Evolutionary conservation across 2,113 vertebrate genomes (phyloP).

Genomic region (Strix uralensis): DNA sequence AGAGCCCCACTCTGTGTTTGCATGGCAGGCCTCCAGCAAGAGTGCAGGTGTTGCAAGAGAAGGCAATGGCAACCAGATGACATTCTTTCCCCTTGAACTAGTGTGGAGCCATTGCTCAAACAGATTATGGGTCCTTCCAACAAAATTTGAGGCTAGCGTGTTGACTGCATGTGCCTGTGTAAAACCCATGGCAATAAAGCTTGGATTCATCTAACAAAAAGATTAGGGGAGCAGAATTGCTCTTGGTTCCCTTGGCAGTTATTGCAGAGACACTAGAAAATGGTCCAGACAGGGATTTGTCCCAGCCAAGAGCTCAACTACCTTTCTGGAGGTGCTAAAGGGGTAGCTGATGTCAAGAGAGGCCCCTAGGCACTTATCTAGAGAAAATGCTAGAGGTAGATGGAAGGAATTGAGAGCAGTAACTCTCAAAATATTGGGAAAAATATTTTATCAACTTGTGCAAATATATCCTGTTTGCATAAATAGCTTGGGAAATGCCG

Average conservation of each 20-base stretch:
- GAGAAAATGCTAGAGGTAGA: neutral
- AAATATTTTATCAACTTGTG: neutral
- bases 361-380: neutral
- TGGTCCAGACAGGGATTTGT: neutral
- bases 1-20: neutral
- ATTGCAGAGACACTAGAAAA: neutral
- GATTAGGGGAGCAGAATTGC: neutral
- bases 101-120: neutral
- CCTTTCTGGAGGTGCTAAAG: neutral
- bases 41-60: neutral
- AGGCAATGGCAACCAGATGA: constrained; percentile 57
- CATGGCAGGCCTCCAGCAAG: neutral
- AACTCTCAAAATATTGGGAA: neutral
- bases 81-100: constrained; percentile 40
- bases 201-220: neutral
- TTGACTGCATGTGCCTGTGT: neutral
- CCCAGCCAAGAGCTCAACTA: neutral
- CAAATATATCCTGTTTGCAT: neutral
- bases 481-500: neutral
- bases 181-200: neutral
- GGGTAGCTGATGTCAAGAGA: neutral
- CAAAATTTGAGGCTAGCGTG: neutral
- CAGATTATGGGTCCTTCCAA: neutral
- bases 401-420: neutral
- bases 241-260: neutral